Evolutionary conservation across 2,113 vertebrate genomes (phyloP), one percentile per base, ranked within the genome.

Genomic region (Oenanthe oenanthe): DNA sequence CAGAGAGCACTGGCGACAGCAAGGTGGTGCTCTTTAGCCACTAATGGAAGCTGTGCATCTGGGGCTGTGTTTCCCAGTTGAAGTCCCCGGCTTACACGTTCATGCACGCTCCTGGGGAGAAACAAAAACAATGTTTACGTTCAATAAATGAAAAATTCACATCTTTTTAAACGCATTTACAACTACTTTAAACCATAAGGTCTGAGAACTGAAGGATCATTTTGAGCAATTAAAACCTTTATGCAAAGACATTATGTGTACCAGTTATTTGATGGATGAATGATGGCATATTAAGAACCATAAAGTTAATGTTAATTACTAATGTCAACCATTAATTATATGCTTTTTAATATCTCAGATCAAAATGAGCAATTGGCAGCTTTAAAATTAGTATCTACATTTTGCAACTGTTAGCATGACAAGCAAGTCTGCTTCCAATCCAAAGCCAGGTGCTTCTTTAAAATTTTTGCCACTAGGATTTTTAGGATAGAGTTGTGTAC

Each of bases 21-120:
- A 97, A 99, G 99, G 98, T 99, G 99, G 98, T 98, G 98, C 98
- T 99, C 99, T 99, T 98, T 99, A 97, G 98, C 98, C 87, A 88
- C 97, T 80, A 93, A 98, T 97, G 93, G 96, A 66, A 96, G 77
- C 65, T 98, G 97, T 21, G 87, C 71, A 1, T 25, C 89, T 65
- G 97, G 81, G 90, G 95, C 97, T 43, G 89, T 10, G 24, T 22
- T 97, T 75, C 96, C 95, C 20, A 34, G 85, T 11, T 88, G 96
- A 95, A 96, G 93, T 85, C 95, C 97, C 96, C 95, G 98, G 96
- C 94, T 97, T 90, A 97, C 93, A 47, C 98, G 98, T 88, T 98
- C 97, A 83, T 99, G 98, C 96, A 98, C 98, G 38, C 97, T 98
- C 97, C 98, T 98, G 92, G 80, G 71, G 87, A 97, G 80, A 95